Evolutionary conservation across 2,113 vertebrate species (phyloP).

Genomic region (Leucopsar rothschildi): DNA sequence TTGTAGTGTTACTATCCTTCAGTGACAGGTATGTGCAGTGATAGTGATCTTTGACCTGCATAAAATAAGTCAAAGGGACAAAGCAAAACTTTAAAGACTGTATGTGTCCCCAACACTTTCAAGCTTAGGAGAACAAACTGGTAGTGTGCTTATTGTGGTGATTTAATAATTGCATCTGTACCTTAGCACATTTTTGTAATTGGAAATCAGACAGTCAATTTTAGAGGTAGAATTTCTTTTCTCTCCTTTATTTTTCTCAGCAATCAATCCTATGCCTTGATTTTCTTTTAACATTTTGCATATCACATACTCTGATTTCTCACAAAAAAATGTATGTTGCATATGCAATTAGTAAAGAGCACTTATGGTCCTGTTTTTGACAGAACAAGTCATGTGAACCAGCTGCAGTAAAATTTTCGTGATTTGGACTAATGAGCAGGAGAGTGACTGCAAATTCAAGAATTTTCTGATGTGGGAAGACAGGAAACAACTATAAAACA

Average conservation of each 20-base stretch:
- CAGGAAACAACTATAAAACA: conserved; percentile 15
- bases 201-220: not conserved
- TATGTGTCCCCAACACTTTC: not conserved
- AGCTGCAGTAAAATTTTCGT: conserved; percentile 13
- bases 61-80: conserved; percentile 62
- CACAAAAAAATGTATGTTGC: not conserved
- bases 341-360: not conserved
- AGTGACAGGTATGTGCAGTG: conserved; percentile 38
- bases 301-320: not conserved
- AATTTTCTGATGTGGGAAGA: conserved; percentile 13
- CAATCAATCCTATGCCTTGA: not conserved
- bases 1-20: conserved; percentile 51
- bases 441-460: conserved; percentile 13
- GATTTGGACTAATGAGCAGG: conserved; percentile 21
- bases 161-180: conserved; percentile 4
- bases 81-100: conserved; percentile 65
- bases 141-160: not conserved
- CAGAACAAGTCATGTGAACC: not conserved
- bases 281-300: not conserved
- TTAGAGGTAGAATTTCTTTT: not conserved
- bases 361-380: not conserved
- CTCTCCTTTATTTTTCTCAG: not conserved
- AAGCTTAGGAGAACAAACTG: conserved; percentile 25
- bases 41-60: conserved; percentile 59
- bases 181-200: conserved; percentile 7